Evolutionary conservation across 1,140 invertebrate genomes (phyloP).

Genomic region (Drosophila leontia): DNA sequence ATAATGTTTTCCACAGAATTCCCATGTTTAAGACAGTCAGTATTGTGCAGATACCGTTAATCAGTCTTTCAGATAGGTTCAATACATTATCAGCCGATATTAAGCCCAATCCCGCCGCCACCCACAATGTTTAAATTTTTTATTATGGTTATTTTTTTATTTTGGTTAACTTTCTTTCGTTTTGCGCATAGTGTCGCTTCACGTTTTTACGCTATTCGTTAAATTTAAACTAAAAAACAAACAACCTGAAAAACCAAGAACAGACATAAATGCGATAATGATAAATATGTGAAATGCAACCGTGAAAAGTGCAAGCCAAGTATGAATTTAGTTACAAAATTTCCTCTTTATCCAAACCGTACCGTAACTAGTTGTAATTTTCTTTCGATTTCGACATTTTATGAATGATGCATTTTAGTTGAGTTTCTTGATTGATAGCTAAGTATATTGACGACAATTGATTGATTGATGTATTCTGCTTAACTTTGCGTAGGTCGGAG

Average conservation of each 20-base stretch:
- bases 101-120: slow-evolving; percentile 17
- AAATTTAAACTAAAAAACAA: slow-evolving; percentile 22
- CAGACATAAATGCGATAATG: slow-evolving; percentile 67
- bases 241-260: slow-evolving; percentile 40
- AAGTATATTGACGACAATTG: slow-evolving; percentile 58
- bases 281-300: slow-evolving; percentile 74
- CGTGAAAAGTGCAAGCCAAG: slow-evolving; percentile 78
- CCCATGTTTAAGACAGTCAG: neutral
- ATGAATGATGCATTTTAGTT: slow-evolving; percentile 82
- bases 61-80: neutral
- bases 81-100: slow-evolving; percentile 4
- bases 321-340: slow-evolving; percentile 85
- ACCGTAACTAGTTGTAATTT: slow-evolving; percentile 84
- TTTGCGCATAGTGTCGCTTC: slow-evolving; percentile 74
- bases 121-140: slow-evolving; percentile 28
- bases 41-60: neutral
- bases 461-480: slow-evolving; percentile 77
- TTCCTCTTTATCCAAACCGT: slow-evolving; percentile 85
- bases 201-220: slow-evolving; percentile 60
- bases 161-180: slow-evolving; percentile 23
- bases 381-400: slow-evolving; percentile 80
- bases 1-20: neutral
- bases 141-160: slow-evolving; percentile 3
- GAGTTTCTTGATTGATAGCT: slow-evolving; percentile 79
- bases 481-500: slow-evolving; percentile 60